phyloP scores from a whole-genome alignment of 2,113 vertebrate genomes.

The Rana temporaria region DNA sequence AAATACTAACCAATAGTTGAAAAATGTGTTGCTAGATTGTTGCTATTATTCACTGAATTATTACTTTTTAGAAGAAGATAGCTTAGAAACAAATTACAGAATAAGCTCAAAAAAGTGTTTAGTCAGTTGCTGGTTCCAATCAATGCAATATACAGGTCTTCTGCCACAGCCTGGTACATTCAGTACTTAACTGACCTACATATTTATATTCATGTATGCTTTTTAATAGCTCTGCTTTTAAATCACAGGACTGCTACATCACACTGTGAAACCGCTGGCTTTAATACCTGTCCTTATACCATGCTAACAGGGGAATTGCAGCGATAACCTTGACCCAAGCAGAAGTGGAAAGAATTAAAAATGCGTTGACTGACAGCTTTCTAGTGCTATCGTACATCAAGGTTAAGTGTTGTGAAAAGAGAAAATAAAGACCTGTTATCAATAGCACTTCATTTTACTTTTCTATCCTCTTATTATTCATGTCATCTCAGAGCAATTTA shows the following conservation, averaged over 20 bases:
- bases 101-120: too few relatives aligned
- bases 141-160: too few relatives aligned
- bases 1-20: too few relatives aligned
- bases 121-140: too few relatives aligned
- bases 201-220: not conserved
- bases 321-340: not conserved
- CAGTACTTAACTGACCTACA: too few relatives aligned
- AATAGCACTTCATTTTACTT: not conserved
- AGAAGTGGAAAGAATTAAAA: not conserved
- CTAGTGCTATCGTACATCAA: not conserved
- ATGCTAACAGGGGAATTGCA: not conserved
- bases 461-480: not conserved
- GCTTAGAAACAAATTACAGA: too few relatives aligned
- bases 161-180: too few relatives aligned
- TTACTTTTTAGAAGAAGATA: too few relatives aligned
- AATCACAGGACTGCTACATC: not conserved
- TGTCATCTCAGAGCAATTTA: not conserved
- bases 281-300: not conserved
- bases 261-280: not conserved
- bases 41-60: too few relatives aligned
- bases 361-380: constrained; percentile 1
- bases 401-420: not conserved
- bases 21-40: too few relatives aligned
- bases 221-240: not conserved
- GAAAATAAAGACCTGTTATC: not conserved